phyloP scores from a whole-genome alignment of 2,113 vertebrate species.

The Rhinopomastus cyanomelas region DNA sequence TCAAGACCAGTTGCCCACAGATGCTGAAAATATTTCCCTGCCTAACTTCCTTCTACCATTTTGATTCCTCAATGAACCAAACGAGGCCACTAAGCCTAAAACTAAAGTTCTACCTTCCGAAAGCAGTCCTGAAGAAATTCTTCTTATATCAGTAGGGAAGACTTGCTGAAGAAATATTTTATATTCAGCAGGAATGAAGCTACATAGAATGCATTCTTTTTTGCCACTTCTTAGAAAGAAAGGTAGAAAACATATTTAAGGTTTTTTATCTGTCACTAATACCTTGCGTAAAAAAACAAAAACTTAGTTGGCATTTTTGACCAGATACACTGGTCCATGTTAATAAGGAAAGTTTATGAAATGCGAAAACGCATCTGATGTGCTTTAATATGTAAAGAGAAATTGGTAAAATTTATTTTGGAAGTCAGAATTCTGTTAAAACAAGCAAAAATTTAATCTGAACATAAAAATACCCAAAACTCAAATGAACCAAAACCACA shows the following conservation, averaged over 20 bases:
- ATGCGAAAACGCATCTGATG: neutral
- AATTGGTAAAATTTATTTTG: neutral
- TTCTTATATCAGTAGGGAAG: neutral
- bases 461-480: neutral
- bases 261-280: neutral
- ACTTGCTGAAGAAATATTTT: neutral
- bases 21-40: neutral
- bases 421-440: neutral
- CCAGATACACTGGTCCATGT: neutral
- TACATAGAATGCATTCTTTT: neutral
- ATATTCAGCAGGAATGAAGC: neutral
- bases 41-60: neutral
- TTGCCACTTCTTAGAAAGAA: neutral
- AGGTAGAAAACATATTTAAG: neutral
- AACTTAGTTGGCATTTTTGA: neutral
- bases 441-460: neutral
- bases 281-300: neutral
- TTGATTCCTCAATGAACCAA: neutral
- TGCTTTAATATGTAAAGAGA: neutral
- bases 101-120: neutral
- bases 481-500: neutral
- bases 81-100: neutral
- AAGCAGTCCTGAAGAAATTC: neutral
- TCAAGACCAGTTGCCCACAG: neutral
- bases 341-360: neutral